Base-by-base conservation (phyloP, 2,113 vertebrate species). In the Platysternon megacephalum region DNA sequence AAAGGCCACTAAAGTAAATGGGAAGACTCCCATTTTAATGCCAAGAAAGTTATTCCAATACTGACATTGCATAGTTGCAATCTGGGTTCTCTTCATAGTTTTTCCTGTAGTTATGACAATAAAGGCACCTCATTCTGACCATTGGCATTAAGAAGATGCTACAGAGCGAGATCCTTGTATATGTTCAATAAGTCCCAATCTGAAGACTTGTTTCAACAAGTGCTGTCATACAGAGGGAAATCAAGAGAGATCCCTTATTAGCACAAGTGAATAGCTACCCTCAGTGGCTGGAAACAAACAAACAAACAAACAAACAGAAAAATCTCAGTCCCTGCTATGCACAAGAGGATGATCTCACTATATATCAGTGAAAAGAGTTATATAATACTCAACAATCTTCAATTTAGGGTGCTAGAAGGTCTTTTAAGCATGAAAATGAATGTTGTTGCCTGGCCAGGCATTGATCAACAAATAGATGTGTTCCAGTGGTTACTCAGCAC, bases 401-500 rank as follows among this genome's bases (percentile, higher is more conserved):
- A 42, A 32, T 26, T n/a, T 32, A 21, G 42, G 76, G 22, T 46
- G n/a, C 26, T 58, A 32, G 74, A 58, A 0, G 0, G 51, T 3
- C 65, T 85, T 95, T 22, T 14, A 42, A 86, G 5, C 2, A 48
- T 21, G 44, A 58, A 68, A 86, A 5, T 29, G 90, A 52, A 17
- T 90, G 72, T n/a, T n/a, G 61, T 8, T 35, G 28, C 11, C n/a
- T 6, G 0, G 11, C 21, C 48, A 2, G 12, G 22, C 0, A 0
- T 28, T 61, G 53, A 8, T 46, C 11, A 1, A 89, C 17, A 2
- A 29, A 0, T 7, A 39, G 6, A 9, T 22, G 5, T 10, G 17
- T 72, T 22, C 17, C 35, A 72, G n/a, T 72, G 65, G 8, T n/a
- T 39, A 39, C 39, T 26, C 78, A 48, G 81, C 0, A 0, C 29